phyloP scores from a whole-genome alignment of 2,888 invertebrate genomes.

The Synanthedon myopaeformis region DNA sequence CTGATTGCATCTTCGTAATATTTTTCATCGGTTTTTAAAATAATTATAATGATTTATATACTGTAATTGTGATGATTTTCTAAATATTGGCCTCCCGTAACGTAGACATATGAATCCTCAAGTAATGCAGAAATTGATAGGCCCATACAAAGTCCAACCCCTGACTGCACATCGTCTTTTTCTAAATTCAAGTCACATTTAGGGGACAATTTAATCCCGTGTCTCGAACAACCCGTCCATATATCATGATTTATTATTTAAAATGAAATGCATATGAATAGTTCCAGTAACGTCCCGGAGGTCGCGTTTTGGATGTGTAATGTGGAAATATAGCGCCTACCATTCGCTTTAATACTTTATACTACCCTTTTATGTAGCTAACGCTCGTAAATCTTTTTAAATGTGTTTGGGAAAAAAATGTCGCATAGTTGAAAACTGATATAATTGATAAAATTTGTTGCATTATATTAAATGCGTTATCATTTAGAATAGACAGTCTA shows the following conservation, averaged over 20 bases:
- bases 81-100: no score
- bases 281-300: slow-evolving; percentile 8
- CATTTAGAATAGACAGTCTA: no score
- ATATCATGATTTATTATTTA: slow-evolving; percentile 23
- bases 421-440: no score
- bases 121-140: not conserved
- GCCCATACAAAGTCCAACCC: not conserved
- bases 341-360: slow-evolving; percentile 29
- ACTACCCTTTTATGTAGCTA: slow-evolving; percentile 14
- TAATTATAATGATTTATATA: no score
- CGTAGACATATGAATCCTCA: no score
- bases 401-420: not conserved
- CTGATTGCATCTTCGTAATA: no score
- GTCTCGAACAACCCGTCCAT: slow-evolving; percentile 7
- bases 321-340: slow-evolving; percentile 16
- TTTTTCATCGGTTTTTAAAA: no score
- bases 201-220: slow-evolving; percentile 3
- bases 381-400: slow-evolving; percentile 14
- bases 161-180: not conserved
- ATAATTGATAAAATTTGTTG: no score
- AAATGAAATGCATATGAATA: slow-evolving; percentile 21
- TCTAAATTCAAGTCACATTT: slow-evolving; percentile 1
- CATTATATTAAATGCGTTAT: no score
- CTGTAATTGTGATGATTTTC: no score
- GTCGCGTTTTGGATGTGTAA: slow-evolving; percentile 7